A percentile compares a stretch with the other conserved stretches of the same genome.
Conservation (phyloP, 2,888 invertebrate genomes). For the Amphipoea lucens region DNA sequence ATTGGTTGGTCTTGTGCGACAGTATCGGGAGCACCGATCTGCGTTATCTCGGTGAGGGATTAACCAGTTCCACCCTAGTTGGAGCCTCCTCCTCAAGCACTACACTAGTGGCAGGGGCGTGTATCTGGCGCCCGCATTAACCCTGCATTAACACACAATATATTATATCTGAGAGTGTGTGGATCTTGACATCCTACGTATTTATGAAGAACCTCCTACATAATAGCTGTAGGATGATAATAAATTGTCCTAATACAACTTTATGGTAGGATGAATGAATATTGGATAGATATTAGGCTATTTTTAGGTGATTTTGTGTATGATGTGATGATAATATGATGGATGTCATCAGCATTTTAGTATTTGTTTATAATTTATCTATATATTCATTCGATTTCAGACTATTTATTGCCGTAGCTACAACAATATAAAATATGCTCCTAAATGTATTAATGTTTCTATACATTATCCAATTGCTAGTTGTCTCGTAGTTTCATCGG, state of each 20-base stretch:
- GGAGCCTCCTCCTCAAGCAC: conserved; percentile 55
- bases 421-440: conserved; percentile 6
- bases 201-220: conserved; percentile 40
- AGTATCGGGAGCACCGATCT: conserved; percentile 59
- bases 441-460: neutral
- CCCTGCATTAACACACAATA: conserved; percentile 67
- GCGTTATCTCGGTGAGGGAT: conserved; percentile 61
- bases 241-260: conserved; percentile 29
- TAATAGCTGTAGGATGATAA: conserved; percentile 23
- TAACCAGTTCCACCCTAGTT: conserved; percentile 55
- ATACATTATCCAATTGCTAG: conserved; percentile 29
- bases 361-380: conserved; percentile 35
- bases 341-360: neutral
- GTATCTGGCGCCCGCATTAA: conserved; percentile 65
- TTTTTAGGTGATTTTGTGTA: conserved; percentile 7
- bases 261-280: conserved; percentile 20
- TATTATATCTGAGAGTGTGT: conserved; percentile 57
- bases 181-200: conserved; percentile 54
- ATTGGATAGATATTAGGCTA: neutral
- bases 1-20: conserved; percentile 56
- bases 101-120: conserved; percentile 65
- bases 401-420: neutral
- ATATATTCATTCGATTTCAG: neutral
- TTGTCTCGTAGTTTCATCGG: conserved; percentile 44
- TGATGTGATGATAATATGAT: neutral